phyloP scores from a whole-genome alignment of 37 sponge, comb jelly and placozoan genomes.

The Chondrilla cf. caribensis region DNA sequence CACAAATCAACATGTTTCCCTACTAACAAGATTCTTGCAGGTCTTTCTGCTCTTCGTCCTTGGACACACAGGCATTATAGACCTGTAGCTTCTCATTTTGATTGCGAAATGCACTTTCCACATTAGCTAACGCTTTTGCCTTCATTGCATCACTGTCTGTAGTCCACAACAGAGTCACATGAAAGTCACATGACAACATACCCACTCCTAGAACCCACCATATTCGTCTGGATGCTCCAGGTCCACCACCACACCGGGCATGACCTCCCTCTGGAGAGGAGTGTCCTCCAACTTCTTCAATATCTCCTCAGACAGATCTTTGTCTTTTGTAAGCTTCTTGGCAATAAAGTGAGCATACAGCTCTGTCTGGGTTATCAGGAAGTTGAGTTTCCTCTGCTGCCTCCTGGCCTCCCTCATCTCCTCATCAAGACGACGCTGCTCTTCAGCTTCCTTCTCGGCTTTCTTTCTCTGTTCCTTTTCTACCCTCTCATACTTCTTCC shows the following conservation, averaged over 20 bases:
- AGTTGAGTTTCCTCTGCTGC: conserved; percentile 93
- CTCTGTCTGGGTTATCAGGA: conserved; percentile 97
- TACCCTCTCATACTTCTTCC: conserved; percentile 84
- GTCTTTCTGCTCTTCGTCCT: neutral
- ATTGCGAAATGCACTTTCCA: conserved; percentile 55
- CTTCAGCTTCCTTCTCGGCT: conserved; percentile 92
- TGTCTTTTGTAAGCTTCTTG: conserved; percentile 79
- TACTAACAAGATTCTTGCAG: conserved; percentile 46
- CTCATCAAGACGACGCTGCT: conserved; percentile 75
- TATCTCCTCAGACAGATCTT: conserved; percentile 52
- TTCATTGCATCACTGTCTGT: conserved; percentile 65
- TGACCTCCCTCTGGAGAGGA: conserved; percentile 66
- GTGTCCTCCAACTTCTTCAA: conserved; percentile 73
- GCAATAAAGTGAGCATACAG: conserved; percentile 95
- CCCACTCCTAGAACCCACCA: conserved; percentile 1
- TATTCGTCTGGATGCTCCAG: conserved; percentile 72
- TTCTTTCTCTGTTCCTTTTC: conserved; percentile 83
- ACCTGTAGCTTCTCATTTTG: conserved; percentile 37
- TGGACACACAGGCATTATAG: neutral
- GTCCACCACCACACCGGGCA: conserved; percentile 56
- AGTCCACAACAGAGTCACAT: neutral
- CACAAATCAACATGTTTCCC: neutral
- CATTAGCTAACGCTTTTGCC: conserved; percentile 70
- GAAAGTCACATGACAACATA: neutral
- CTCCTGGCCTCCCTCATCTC: conserved; percentile 89